Evolutionary conservation across 2,113 vertebrate species (phyloP), one percentile per base, ranked within the genome.

Genomic region (Caranx ignobilis): DNA sequence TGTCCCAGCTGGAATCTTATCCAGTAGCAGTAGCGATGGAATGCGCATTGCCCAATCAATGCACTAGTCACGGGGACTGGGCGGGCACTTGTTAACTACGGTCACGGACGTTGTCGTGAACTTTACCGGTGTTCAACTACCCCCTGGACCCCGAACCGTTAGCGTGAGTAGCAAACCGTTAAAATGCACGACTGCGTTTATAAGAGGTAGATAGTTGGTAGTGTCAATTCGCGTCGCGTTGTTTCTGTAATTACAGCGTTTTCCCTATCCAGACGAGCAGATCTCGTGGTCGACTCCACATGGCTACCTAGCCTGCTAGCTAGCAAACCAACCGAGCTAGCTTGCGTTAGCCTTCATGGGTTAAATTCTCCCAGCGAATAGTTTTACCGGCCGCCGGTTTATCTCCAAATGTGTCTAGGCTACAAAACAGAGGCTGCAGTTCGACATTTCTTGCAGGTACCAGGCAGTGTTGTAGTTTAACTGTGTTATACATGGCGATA

Each of bases 91-190:
- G 54, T 72, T 75, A 70, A 67, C 81, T 61, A 56, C 73, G 18
- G 88, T 86, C 83, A 78, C 81, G 70, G 91, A 93, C 90, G 87
- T 87, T 86, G 83, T 79, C 64, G 78, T 91, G 82, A 94, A 94
- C 88, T 92, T 94, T 91, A 39, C 91, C 90, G 92, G 90, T 85
- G 79, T 83, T 79, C 18, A 82, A 76, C 69, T 81, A 83, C 66
- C 87, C 90, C 68, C 85, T 54, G 81, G 82, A 88, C 61, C 67
- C 65, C 84, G 67, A 62, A 61, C n/a, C 82, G 67, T 88, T 60
- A 72, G 9, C 68, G 87, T 93, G 69, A 94, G 93, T 94, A 84
- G 4, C n/a, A 65, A 79, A 62, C 45, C 2, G 0, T 21, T 0
- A 34, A 26, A 67, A 12, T 66, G 0, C 12, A 15, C 0, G 2